Conservation (phyloP, 2,797 vertebrate species). For the Epinephelus coioides region DNA sequence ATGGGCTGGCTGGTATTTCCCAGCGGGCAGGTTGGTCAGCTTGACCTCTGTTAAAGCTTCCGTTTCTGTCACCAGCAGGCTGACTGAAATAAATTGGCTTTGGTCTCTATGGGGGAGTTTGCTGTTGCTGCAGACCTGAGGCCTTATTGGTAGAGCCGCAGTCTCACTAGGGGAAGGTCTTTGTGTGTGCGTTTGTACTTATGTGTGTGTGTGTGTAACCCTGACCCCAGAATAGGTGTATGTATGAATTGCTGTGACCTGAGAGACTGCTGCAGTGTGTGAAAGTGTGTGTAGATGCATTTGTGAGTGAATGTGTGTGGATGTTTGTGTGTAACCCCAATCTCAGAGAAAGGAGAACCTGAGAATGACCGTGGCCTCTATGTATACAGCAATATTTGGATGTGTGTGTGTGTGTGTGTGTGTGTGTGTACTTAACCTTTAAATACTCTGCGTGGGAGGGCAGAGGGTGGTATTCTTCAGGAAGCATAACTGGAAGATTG, state of each 20-base stretch:
- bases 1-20: constrained; percentile 75
- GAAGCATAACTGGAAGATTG: constrained; percentile 39
- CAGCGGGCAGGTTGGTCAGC: constrained; percentile 74
- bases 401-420: constrained; percentile 17
- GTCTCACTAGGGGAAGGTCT: constrained; percentile 43
- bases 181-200: constrained; percentile 37
- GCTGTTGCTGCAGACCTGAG: constrained; percentile 75
- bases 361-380: constrained; percentile 35
- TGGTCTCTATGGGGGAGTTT: constrained; percentile 78
- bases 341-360: constrained; percentile 37
- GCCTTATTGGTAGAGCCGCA: constrained; percentile 74
- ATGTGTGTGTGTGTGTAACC: constrained; percentile 47
- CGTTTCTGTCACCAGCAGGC: constrained; percentile 80
- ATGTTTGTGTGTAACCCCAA: constrained; percentile 31
- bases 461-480: constrained; percentile 9
- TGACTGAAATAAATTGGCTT: constrained; percentile 85
- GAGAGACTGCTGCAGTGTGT: constrained; percentile 46
- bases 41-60: constrained; percentile 82
- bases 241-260: constrained; percentile 62
- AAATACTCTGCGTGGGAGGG: constrained; percentile 46
- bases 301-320: constrained; percentile 23
- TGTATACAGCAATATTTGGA: constrained; percentile 18
- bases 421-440: constrained; percentile 39
- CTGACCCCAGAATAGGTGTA: constrained; percentile 63
- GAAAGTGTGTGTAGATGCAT: constrained; percentile 7